Percentiles rank a stretch among this genome's conserved stretches.
These are phyloP conservation scores for Crotalus viridis DNA, from an alignment of 2,113 vertebrate species.

Conservation along the genomic window DNA sequence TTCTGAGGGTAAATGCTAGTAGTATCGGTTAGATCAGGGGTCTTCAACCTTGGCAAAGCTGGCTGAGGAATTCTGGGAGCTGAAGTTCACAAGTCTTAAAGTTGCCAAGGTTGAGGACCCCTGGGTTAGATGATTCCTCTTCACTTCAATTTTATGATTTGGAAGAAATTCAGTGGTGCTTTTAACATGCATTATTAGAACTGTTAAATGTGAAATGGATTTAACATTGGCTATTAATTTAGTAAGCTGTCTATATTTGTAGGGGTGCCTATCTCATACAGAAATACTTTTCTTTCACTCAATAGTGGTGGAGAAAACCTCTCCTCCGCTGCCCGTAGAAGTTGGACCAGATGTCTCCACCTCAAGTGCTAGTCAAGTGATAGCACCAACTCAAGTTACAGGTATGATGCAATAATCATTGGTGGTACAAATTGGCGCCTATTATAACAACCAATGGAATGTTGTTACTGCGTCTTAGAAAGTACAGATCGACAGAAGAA, in stretches of 20 bases:
- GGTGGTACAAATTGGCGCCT: not conserved
- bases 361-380: slow-evolving; percentile 90
- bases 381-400: slow-evolving; percentile 89
- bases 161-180: not conserved
- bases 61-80: no score
- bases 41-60: no score
- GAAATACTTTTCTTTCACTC: slow-evolving; percentile 50
- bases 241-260: slow-evolving; percentile 28
- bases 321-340: slow-evolving; percentile 87
- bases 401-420: slow-evolving; percentile 70
- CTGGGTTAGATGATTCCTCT: not conserved
- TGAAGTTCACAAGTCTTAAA: no score
- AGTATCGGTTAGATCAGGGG: not conserved
- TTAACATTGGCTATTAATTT: not conserved
- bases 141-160: not conserved
- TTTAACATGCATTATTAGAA: not conserved
- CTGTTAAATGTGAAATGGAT: not conserved
- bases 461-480: not conserved
- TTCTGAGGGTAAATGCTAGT: not conserved
- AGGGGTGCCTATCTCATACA: not conserved
- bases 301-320: slow-evolving; percentile 90
- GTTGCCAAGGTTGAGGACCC: no score
- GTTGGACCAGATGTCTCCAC: slow-evolving; percentile 83
- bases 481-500: not conserved
- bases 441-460: not conserved